A percentile compares a stretch with the other conserved stretches of the same genome.
phyloP scores from a whole-genome alignment of 1,140 invertebrate genomes.

The Geopemphigus sp. region DNA sequence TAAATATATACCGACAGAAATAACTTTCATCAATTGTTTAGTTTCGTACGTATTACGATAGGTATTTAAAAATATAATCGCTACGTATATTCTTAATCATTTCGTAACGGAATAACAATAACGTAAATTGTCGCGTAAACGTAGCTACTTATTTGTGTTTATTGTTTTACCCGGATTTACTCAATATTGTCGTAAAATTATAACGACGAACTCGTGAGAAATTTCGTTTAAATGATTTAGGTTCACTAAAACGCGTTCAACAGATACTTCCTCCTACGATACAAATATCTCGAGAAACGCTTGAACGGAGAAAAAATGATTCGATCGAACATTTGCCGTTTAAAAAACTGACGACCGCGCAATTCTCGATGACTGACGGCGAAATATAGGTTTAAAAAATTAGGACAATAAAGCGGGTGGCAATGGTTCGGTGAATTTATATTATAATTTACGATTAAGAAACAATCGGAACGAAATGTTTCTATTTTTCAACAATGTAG shows the following conservation, averaged over 20 bases:
- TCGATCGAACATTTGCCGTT: not conserved
- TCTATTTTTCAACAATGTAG: not conserved
- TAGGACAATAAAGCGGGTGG: not conserved
- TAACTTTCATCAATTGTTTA: too few species aligned
- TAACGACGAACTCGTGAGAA: not conserved
- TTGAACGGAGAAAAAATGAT: not conserved
- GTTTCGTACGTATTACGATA: not conserved
- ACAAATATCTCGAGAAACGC: not conserved
- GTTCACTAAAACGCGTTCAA: not conserved
- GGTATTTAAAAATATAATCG: not conserved
- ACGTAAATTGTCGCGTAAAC: too few species aligned
- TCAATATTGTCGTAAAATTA: not conserved
- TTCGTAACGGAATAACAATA: too few species aligned
- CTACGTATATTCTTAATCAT: not conserved
- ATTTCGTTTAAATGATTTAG: not conserved
- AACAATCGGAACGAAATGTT: constrained; percentile 1
- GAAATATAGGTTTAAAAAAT: not conserved
- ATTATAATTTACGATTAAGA: constrained; percentile 13
- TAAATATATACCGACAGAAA: too few species aligned
- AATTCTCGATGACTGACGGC: constrained; percentile 1
- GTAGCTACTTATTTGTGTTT: too few species aligned
- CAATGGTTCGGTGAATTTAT: constrained; percentile 27
- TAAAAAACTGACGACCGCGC: not conserved
- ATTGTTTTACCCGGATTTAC: not conserved
- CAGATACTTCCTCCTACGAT: not conserved